Conservation (phyloP, 2,797 vertebrate species). For the Enteromius trimaculatus region DNA sequence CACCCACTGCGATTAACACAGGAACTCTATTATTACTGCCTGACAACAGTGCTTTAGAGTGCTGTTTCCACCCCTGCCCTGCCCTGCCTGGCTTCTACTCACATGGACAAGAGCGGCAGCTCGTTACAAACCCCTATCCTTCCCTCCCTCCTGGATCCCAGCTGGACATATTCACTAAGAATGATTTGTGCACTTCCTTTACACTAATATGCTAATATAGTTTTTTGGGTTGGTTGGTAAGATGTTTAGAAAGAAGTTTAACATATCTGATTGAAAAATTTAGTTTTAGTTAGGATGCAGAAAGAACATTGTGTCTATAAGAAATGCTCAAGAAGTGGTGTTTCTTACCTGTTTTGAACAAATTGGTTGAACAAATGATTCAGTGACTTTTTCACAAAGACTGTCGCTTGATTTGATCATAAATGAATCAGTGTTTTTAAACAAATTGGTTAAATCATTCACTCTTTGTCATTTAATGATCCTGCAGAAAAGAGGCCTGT, state of each 20-base stretch:
- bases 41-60: conserved; percentile 67
- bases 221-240: neutral
- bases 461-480: neutral
- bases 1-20: conserved; percentile 65
- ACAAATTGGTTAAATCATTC: neutral
- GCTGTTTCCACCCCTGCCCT: conserved; percentile 58
- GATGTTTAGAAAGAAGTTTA: neutral
- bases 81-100: neutral
- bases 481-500: neutral
- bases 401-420: neutral
- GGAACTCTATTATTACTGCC: conserved; percentile 71
- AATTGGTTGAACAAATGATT: neutral
- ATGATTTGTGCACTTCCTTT: neutral
- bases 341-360: neutral
- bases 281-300: neutral
- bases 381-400: neutral
- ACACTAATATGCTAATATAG: neutral
- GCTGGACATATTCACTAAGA: neutral
- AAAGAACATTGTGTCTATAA: neutral
- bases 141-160: conserved; percentile 1
- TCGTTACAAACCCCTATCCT: neutral
- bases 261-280: neutral
- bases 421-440: neutral
- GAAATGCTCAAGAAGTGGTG: neutral
- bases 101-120: neutral